These are phyloP conservation scores for Notothenia coriiceps DNA, from an alignment of 2,113 vertebrate genomes.

Conservation along the genomic window DNA sequence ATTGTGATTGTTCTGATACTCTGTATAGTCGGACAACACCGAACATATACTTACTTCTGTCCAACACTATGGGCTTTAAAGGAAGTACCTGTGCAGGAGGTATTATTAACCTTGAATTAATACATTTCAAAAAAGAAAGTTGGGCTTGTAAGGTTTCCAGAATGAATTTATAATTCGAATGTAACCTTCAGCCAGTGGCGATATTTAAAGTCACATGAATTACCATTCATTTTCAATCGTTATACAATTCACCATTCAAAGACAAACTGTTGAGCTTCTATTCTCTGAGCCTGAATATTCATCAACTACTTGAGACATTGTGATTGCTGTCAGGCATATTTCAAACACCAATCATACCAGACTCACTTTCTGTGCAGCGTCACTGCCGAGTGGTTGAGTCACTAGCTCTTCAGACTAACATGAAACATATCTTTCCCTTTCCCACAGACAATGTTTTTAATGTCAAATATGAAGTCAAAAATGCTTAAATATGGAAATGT, in stretches of 20 bases:
- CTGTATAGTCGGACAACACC: neutral
- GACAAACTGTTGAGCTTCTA: neutral
- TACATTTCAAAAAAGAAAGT: neutral
- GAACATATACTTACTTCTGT: neutral
- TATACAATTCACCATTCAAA: neutral
- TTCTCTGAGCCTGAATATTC: neutral
- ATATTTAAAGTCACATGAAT: neutral
- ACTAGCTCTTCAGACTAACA: constrained; percentile 7
- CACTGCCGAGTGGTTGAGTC: constrained; percentile 10
- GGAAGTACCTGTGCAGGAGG: neutral
- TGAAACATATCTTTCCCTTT: constrained; percentile 25
- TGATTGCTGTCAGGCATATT: constrained; percentile 1
- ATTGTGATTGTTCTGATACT: neutral
- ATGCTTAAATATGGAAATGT: neutral
- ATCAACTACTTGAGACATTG: neutral
- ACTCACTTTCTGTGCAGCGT: neutral
- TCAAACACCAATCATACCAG: neutral
- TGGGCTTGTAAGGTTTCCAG: neutral
- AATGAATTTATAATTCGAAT: neutral
- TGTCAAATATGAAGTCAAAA: neutral
- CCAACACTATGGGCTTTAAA: neutral
- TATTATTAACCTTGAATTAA: constrained; percentile 6
- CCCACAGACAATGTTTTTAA: constrained; percentile 3
- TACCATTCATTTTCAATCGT: neutral
- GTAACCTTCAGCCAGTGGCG: neutral